Percentiles rank a stretch among this genome's conserved stretches.
These are phyloP conservation scores for Molorchus minor DNA, from an alignment of 2,888 invertebrate species.

Conservation along the genomic window DNA sequence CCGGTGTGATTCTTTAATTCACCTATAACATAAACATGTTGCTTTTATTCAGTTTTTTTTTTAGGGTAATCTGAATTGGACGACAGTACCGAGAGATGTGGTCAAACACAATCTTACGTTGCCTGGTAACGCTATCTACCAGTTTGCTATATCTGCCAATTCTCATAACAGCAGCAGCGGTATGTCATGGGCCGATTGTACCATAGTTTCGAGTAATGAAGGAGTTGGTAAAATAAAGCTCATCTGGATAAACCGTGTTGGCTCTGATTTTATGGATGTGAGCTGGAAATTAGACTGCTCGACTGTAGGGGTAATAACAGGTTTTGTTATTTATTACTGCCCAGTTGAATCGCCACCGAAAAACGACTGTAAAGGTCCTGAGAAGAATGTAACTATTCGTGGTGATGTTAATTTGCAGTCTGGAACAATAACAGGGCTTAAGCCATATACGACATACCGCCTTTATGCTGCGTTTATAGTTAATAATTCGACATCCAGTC, in stretches of 20 bases:
- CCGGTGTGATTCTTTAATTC: too few species aligned
- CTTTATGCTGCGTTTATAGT: conserved; percentile 74
- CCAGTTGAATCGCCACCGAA: conserved; percentile 66
- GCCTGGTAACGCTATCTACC: conserved; percentile 70
- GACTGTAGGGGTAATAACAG: conserved; percentile 73
- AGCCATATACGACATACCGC: conserved; percentile 80
- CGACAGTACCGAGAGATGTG: conserved; percentile 65
- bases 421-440: conserved; percentile 70
- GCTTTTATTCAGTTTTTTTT: conserved; percentile 15
- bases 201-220: conserved; percentile 64
- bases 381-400: conserved; percentile 60
- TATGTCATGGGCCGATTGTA: conserved; percentile 86
- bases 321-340: conserved; percentile 81
- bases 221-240: conserved; percentile 67
- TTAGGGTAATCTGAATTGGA: conserved; percentile 71
- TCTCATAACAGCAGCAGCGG: conserved; percentile 76
- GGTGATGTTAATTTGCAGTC: conserved; percentile 65
- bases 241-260: conserved; percentile 65
- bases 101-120: conserved; percentile 68
- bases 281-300: conserved; percentile 82
- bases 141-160: conserved; percentile 86
- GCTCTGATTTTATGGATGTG: conserved; percentile 68
- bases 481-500: conserved; percentile 62
- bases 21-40: too few species aligned
- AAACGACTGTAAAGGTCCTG: conserved; percentile 66